Evolutionary conservation across 2,888 invertebrate species (phyloP).

Genomic region (Drepana falcataria): DNA sequence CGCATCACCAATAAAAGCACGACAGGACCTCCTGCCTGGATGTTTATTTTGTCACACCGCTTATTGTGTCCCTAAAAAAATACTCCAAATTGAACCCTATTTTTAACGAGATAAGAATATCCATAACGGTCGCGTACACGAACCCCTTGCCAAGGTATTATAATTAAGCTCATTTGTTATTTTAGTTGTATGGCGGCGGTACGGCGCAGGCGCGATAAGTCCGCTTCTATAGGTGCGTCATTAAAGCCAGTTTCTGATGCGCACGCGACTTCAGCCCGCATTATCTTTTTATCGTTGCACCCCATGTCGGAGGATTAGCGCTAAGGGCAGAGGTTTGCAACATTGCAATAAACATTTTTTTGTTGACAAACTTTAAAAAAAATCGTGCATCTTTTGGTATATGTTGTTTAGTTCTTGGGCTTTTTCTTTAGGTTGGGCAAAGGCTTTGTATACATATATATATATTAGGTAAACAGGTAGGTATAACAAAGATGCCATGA

Average conservation of each 20-base stretch:
- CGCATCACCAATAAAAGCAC: conserved; percentile 64
- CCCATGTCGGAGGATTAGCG: conserved; percentile 68
- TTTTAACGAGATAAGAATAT: background rate
- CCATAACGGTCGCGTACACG: conserved; percentile 1
- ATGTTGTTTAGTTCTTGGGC: too few relatives aligned
- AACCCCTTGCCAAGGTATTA: conserved; percentile 66
- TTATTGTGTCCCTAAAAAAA: conserved; percentile 4
- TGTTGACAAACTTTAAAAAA: too few relatives aligned
- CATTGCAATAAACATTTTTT: conserved; percentile 11
- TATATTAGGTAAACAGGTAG: too few relatives aligned
- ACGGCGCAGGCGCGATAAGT: conserved; percentile 74
- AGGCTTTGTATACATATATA: too few relatives aligned
- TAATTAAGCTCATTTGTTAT: conserved; percentile 75
- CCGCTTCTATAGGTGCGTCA: conserved; percentile 69
- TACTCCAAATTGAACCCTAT: background rate
- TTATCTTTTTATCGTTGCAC: conserved; percentile 78
- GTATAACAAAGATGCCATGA: too few relatives aligned
- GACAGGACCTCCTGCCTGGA: conserved; percentile 56
- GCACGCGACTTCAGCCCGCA: conserved; percentile 70
- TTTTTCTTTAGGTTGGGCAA: too few relatives aligned
- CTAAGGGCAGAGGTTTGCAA: conserved; percentile 43
- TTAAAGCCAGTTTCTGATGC: conserved; percentile 67
- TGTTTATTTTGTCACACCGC: conserved; percentile 61
- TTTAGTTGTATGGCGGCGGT: conserved; percentile 29
- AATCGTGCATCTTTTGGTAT: too few relatives aligned